Percentiles rank a stretch among this genome's conserved stretches.
These are phyloP conservation scores for Phalacrocorax brasilianus DNA, from an alignment of 2,113 vertebrate species.

Conservation along the genomic window DNA sequence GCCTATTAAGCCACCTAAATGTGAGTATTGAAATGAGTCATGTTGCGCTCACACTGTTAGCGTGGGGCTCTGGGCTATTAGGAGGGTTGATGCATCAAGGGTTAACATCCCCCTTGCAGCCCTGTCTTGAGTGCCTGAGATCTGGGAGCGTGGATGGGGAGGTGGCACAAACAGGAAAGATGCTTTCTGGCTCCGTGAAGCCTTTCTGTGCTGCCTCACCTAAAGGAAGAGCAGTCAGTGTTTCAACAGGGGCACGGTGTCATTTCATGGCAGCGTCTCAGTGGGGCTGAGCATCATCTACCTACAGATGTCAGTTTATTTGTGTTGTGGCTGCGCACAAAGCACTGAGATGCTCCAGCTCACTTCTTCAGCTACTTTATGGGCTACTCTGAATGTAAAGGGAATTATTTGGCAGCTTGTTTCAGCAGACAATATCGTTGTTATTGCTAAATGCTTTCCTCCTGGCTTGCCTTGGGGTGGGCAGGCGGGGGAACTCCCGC, in stretches of 20 bases:
- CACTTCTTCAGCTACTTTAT: neutral
- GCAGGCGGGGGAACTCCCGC: neutral
- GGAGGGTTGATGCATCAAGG: neutral
- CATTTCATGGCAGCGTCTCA: fast-evolving
- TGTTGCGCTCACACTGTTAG: fast-evolving
- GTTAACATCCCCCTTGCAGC: neutral
- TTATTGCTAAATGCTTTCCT: neutral
- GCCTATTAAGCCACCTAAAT: no score
- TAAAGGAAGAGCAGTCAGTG: neutral
- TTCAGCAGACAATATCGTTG: neutral
- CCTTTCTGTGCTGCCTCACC: neutral
- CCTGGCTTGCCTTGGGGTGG: neutral
- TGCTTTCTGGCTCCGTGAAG: neutral
- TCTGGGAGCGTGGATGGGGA: neutral
- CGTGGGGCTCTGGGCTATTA: neutral
- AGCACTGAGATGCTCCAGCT: neutral
- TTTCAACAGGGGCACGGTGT: fast-evolving
- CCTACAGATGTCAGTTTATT: neutral
- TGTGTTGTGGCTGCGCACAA: fast-evolving
- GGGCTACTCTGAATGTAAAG: neutral
- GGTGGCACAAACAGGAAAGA: neutral
- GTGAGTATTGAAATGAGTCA: fast-evolving
- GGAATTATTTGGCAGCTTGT: neutral
- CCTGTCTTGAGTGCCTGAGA: neutral
- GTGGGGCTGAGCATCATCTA: neutral